Conservation (phyloP, 1,140 invertebrate genomes). For the Drosophila melanica region DNA sequence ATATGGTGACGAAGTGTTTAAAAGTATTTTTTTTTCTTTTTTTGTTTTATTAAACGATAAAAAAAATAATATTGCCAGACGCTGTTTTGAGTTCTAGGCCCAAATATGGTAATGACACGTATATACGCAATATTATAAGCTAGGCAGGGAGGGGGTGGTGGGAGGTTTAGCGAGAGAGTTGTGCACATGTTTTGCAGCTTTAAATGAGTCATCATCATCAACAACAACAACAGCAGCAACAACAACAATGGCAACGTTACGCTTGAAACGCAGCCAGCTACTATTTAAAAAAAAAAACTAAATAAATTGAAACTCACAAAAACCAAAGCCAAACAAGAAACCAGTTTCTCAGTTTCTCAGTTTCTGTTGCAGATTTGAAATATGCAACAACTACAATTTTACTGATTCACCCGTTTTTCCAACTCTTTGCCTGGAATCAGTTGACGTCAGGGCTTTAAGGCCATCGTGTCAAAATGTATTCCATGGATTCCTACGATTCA, state of each 20-base stretch:
- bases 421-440: not conserved
- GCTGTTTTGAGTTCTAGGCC: slow-evolving; percentile 49
- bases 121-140: slow-evolving; percentile 67
- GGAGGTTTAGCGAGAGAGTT: slow-evolving; percentile 4
- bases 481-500: slow-evolving; percentile 11
- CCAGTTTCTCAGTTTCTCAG: slow-evolving; percentile 64
- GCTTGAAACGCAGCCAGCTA: slow-evolving; percentile 46
- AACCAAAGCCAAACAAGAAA: slow-evolving; percentile 55
- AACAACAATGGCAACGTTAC: slow-evolving; percentile 32
- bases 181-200: slow-evolving; percentile 35
- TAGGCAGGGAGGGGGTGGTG: not conserved
- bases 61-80: slow-evolving; percentile 43
- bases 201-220: slow-evolving; percentile 55
- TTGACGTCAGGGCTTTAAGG: slow-evolving; percentile 22
- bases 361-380: slow-evolving; percentile 51
- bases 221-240: not conserved
- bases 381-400: slow-evolving; percentile 15
- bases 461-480: slow-evolving; percentile 8
- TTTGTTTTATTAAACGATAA: slow-evolving; percentile 30
- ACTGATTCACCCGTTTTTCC: slow-evolving; percentile 49
- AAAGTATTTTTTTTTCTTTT: slow-evolving; percentile 41
- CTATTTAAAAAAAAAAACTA: not conserved
- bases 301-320: slow-evolving; percentile 10
- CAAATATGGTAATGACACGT: slow-evolving; percentile 74
- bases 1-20: slow-evolving; percentile 78